Evolutionary conservation across 1,140 invertebrate genomes (phyloP).

Genomic region (Bursaphelenchus mucronatus): DNA sequence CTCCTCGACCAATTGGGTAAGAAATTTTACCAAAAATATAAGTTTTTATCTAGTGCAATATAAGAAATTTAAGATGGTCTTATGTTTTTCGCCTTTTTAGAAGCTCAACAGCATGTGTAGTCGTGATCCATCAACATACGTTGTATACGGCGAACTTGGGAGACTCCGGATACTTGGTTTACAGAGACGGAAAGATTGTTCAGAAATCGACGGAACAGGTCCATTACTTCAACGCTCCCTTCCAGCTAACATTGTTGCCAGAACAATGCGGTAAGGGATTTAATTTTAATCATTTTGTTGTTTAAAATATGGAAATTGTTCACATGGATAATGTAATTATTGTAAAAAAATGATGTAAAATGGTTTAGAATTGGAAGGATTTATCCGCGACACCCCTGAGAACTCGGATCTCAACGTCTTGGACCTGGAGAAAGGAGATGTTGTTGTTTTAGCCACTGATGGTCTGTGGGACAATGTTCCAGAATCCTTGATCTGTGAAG

Average conservation of each 20-base stretch:
- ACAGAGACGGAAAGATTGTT: slow-evolving; percentile 75
- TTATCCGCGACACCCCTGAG: slow-evolving; percentile 71
- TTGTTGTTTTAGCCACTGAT: slow-evolving; percentile 90
- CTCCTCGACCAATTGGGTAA: slow-evolving; percentile 46
- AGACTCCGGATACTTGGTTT: slow-evolving; percentile 92
- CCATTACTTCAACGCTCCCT: slow-evolving; percentile 97
- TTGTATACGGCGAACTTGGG: slow-evolving; percentile 94
- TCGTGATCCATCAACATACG: slow-evolving; percentile 82
- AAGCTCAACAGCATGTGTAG: slow-evolving; percentile 92
- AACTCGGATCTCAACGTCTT: slow-evolving; percentile 84
- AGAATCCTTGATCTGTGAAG: slow-evolving; percentile 76
- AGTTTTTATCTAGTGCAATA: slow-evolving; percentile 18
- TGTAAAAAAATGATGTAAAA: slow-evolving; percentile 9
- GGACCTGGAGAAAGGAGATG: slow-evolving; percentile 84
- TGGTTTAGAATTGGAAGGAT: slow-evolving; percentile 37
- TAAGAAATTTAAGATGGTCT: slow-evolving; percentile 24
- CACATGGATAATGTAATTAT: slow-evolving; percentile 17
- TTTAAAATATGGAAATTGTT: slow-evolving; percentile 18
- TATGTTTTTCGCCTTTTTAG: slow-evolving; percentile 67
- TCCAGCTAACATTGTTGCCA: slow-evolving; percentile 86
- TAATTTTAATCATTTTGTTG: slow-evolving; percentile 25
- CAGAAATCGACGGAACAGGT: slow-evolving; percentile 90
- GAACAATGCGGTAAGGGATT: slow-evolving; percentile 73
- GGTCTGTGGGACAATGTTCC: slow-evolving; percentile 96
- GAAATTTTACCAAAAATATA: slow-evolving; percentile 44